Percentiles rank a stretch among this genome's conserved stretches.
These are phyloP conservation scores for Tenodera sinensis DNA, from an alignment of 2,888 invertebrate species.

Conservation along the genomic window DNA sequence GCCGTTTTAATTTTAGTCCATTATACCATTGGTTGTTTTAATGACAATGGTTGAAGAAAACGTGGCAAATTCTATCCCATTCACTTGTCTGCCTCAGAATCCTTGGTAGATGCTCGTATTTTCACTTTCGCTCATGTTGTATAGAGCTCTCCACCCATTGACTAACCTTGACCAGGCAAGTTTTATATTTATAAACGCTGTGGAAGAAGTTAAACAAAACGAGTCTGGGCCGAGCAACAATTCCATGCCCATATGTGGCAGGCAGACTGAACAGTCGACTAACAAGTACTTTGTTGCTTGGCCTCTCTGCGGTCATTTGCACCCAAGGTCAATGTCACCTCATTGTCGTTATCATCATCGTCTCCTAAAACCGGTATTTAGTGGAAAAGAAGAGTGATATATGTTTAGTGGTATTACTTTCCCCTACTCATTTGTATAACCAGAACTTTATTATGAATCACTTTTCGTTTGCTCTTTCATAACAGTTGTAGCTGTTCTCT, in stretches of 20 bases:
- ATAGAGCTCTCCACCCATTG: background rate
- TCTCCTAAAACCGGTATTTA: background rate
- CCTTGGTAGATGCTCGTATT: background rate
- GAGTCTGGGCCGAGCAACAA: background rate
- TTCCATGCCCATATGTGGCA: conserved; percentile 25
- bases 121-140: background rate
- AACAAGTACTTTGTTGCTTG: background rate
- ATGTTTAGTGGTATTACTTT: too few relatives aligned
- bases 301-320: background rate
- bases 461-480: too few relatives aligned
- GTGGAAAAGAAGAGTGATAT: background rate
- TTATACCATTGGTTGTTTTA: too few relatives aligned
- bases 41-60: too few relatives aligned
- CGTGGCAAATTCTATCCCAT: background rate
- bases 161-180: background rate
- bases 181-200: background rate
- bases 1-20: too few relatives aligned
- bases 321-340: conserved; percentile 8
- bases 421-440: too few relatives aligned
- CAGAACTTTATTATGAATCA: too few relatives aligned
- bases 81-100: background rate
- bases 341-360: background rate
- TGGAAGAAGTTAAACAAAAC: background rate
- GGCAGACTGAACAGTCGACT: background rate
- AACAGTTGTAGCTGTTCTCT: too few relatives aligned